phyloP scores from a whole-genome alignment of 2,113 vertebrate species.

The Scophthalmus maximus region DNA sequence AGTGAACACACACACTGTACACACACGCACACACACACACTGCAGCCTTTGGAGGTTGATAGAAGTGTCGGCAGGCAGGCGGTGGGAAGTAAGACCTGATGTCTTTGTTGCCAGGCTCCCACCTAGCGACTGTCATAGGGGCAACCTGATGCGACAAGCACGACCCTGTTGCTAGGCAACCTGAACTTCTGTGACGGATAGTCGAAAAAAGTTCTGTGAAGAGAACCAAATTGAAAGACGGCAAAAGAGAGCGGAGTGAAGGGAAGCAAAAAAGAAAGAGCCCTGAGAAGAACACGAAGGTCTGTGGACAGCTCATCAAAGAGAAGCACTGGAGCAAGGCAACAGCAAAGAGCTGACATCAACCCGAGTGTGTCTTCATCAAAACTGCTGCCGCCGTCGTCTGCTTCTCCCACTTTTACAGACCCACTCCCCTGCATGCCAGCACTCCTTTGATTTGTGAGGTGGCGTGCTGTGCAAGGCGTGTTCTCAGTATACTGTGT shows the following conservation, averaged over 20 bases:
- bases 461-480: conserved; percentile 52
- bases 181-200: conserved; percentile 69
- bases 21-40: conserved; percentile 26
- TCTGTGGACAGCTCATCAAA: conserved; percentile 26
- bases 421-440: conserved; percentile 39
- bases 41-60: conserved; percentile 47
- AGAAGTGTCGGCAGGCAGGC: conserved; percentile 72
- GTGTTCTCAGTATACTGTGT: conserved; percentile 56
- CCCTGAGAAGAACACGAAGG: background rate
- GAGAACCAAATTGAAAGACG: conserved; percentile 18
- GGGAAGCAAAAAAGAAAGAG: background rate
- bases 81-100: conserved; percentile 81
- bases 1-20: conserved; percentile 47
- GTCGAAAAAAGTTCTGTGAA: conserved; percentile 49
- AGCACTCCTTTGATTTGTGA: conserved; percentile 66
- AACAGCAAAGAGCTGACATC: conserved; percentile 19
- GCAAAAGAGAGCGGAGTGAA: background rate
- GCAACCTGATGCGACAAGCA: conserved; percentile 64
- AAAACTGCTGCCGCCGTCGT: conserved; percentile 39
- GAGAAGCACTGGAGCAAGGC: conserved; percentile 6
- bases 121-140: conserved; percentile 74
- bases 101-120: conserved; percentile 80
- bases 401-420: conserved; percentile 42
- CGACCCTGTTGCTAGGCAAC: conserved; percentile 82
- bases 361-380: conserved; percentile 44